phyloP scores from a whole-genome alignment of 2,797 vertebrate genomes.

The Ammospiza maritima region DNA sequence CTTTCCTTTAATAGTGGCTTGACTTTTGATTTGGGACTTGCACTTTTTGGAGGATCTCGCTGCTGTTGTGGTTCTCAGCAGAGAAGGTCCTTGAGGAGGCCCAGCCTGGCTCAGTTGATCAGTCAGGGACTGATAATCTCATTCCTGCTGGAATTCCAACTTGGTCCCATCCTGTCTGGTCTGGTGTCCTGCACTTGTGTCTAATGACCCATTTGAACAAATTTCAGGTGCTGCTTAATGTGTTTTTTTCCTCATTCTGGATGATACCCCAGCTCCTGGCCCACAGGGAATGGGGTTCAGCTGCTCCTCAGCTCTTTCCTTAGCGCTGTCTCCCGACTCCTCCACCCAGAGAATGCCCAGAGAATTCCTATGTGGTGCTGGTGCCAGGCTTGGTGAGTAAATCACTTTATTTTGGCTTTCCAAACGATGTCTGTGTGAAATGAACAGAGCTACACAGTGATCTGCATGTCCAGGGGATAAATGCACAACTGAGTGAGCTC shows the following conservation, averaged over 20 bases:
- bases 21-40: constrained; percentile 23
- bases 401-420: neutral
- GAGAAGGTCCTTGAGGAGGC: neutral
- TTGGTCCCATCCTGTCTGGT: neutral
- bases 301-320: neutral
- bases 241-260: constrained; percentile 6
- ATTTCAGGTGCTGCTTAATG: constrained; percentile 53
- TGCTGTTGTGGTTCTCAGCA: neutral
- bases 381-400: constrained; percentile 45
- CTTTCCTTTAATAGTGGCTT: constrained; percentile 12
- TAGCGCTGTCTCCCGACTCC: neutral
- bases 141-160: neutral
- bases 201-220: neutral
- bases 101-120: neutral
- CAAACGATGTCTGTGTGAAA: neutral
- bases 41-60: neutral
- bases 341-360: neutral
- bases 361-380: neutral
- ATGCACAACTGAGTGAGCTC: neutral
- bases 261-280: neutral
- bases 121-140: neutral
- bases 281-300: neutral
- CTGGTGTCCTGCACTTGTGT: neutral
- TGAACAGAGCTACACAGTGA: neutral
- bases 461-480: too few species aligned